These are phyloP conservation scores for Dromius quadrimaculatus DNA, from an alignment of 2,888 invertebrate genomes.

Conservation along the genomic window DNA sequence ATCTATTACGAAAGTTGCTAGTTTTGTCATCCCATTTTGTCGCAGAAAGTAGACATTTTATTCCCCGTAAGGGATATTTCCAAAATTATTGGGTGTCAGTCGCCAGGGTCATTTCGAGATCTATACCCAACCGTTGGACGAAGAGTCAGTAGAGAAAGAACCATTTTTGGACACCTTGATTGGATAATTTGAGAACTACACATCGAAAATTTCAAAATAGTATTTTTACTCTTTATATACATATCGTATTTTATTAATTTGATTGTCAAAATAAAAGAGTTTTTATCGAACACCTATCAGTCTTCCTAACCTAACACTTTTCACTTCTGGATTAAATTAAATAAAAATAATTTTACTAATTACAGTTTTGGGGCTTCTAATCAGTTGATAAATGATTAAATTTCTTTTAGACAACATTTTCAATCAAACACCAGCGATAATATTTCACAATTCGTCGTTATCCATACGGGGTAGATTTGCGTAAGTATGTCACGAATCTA, in stretches of 20 bases:
- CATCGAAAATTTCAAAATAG: slow-evolving; percentile 8
- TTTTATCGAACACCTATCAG: not conserved
- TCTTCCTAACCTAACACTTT: slow-evolving; percentile 21
- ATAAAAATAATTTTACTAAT: slow-evolving; percentile 42
- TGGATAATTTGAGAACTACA: not conserved
- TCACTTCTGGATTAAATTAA: slow-evolving; percentile 28
- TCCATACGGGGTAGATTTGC: slow-evolving; percentile 29
- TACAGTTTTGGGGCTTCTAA: slow-evolving; percentile 66
- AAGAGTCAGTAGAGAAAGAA: slow-evolving; percentile 26
- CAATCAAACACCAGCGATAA: not conserved
- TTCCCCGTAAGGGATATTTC: not conserved
- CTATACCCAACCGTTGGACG: slow-evolving; percentile 63
- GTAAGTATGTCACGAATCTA: slow-evolving; percentile 18
- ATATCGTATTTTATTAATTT: slow-evolving; percentile 30
- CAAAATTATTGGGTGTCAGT: slow-evolving; percentile 63
- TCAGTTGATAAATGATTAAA: slow-evolving; percentile 55
- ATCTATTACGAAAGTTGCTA: too few species aligned
- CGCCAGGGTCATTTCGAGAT: slow-evolving; percentile 70
- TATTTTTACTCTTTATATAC: slow-evolving; percentile 23
- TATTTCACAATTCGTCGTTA: not conserved
- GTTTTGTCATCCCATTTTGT: too few species aligned
- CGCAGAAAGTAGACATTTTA: too few species aligned
- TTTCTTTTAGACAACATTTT: slow-evolving; percentile 49
- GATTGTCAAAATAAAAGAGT: not conserved
- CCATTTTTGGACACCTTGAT: slow-evolving; percentile 28